Evolutionary conservation across 37 sponge, comb jelly and placozoan species (phyloP).

Genomic region (Chondrosia reniformis): DNA sequence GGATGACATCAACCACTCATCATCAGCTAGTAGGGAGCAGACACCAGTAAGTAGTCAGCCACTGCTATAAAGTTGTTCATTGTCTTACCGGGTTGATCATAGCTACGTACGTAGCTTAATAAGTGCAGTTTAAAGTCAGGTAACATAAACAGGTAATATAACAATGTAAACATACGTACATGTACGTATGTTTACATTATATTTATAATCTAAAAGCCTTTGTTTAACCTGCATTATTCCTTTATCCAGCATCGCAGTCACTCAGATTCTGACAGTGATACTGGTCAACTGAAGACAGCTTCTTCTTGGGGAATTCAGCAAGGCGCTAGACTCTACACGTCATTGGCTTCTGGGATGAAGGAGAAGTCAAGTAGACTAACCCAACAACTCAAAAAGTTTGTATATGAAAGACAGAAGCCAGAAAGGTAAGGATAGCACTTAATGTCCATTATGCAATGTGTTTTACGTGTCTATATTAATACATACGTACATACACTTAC

Average conservation of each 20-base stretch:
- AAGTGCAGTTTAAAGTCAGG: too few relatives aligned
- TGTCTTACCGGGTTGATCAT: too few relatives aligned
- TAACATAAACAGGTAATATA: too few relatives aligned
- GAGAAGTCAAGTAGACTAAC: slow-evolving; percentile 44
- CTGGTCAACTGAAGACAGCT: not conserved
- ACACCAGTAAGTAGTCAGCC: slow-evolving; percentile 5
- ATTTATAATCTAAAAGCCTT: too few relatives aligned
- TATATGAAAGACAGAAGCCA: not conserved
- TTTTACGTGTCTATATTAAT: too few relatives aligned
- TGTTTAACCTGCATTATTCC: not conserved
- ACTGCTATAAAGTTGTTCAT: too few relatives aligned
- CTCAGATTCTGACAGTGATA: slow-evolving; percentile 54
- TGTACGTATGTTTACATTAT: too few relatives aligned
- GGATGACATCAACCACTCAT: not conserved
- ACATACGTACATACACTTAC: not conserved
- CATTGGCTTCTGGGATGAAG: slow-evolving; percentile 42
- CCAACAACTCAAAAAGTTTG: slow-evolving; percentile 16
- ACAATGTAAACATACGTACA: too few relatives aligned
- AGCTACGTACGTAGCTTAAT: too few relatives aligned
- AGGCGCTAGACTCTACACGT: slow-evolving; percentile 53
- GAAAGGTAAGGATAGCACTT: not conserved
- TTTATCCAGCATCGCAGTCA: slow-evolving; percentile 28
- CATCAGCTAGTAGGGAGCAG: not conserved
- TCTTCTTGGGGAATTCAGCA: slow-evolving; percentile 33
- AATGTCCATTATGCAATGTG: not conserved